Base-by-base conservation (phyloP, 2,888 invertebrate species). In the Athripsodes cinereus region DNA sequence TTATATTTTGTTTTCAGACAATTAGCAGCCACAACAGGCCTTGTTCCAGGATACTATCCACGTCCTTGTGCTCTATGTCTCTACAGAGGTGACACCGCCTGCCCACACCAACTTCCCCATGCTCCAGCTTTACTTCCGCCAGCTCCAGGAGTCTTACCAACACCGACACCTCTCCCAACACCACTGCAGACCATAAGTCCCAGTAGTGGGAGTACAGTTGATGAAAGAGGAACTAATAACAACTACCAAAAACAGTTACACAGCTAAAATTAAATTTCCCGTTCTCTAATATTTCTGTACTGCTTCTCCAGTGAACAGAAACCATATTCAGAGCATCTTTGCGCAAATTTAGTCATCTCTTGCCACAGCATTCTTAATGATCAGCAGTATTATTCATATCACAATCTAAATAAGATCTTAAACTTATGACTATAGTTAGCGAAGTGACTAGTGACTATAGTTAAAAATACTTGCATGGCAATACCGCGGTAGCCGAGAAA, bases 1-100 rank as follows among this genome's bases (percentile, higher is more conserved):
- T 26, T 52, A 18, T 35, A 18, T 13, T 22, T 22, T 44, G 13
- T 19, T 67, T 67, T 53, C 72, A 83, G 83, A 66, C 81, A 82
- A 68, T 72, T 83, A 66, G 83, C 83, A 57, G 83, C 82, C 60
- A 82, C 82, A 53, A 81, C 83, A 52, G 82, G 83, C 55, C 73
- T 83, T 68, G 82, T 83, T 69, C 74, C 76, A 2, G 62, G 73
- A 0, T 77, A 75, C 66, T 74, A 74, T 55, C 74, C 59, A 74
- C 75, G 1, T 74, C 60, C 49, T 59, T 76, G 58, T 76, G 70
- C 11, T 71, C 70, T 59, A 69, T 69, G 52, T 69, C 69, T 46
- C 64, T 59, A 62, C 54, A 58, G 54, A 22, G 55, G 53, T 5
- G 52, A 59, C 2, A 44, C 26, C 13, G 50, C 48, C 63, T 69